A percentile compares a stretch with the other conserved stretches of the same genome.
Conservation (phyloP, 2,113 vertebrate species). For the rat (Rattus norvegicus) region DNA sequence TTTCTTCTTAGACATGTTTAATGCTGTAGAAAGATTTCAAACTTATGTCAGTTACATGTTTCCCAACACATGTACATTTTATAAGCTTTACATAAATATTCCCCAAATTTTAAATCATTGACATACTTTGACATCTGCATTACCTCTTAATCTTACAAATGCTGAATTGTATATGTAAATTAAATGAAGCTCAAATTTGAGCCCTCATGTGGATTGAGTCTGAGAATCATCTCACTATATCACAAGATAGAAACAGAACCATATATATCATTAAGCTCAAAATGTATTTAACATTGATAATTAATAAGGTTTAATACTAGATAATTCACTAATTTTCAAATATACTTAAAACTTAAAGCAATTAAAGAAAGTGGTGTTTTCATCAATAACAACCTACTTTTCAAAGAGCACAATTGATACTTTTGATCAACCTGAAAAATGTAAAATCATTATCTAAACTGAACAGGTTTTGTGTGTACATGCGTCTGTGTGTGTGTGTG, state of each 20-base stretch:
- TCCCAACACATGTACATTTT: not conserved
- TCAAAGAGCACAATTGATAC: not conserved
- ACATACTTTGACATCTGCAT: not conserved
- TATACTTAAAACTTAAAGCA: not conserved
- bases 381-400: not conserved
- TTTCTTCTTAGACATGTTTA: not conserved
- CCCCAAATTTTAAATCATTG: not conserved
- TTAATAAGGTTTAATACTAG: not conserved
- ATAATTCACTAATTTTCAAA: not conserved
- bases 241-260: not conserved
- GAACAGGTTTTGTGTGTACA: not conserved
- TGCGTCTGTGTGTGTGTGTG: too few species aligned
- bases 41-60: not conserved
- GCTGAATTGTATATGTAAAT: not conserved
- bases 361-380: not conserved
- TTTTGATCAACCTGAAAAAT: not conserved
- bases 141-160: not conserved
- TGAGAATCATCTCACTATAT: not conserved
- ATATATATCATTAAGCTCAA: not conserved
- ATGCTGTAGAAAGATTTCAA: not conserved
- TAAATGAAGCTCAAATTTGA: not conserved
- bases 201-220: not conserved
- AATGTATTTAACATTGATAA: not conserved
- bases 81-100: not conserved
- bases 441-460: not conserved